phyloP scores from a whole-genome alignment of 2,888 invertebrate genomes.

The Drosophila barbarae region DNA sequence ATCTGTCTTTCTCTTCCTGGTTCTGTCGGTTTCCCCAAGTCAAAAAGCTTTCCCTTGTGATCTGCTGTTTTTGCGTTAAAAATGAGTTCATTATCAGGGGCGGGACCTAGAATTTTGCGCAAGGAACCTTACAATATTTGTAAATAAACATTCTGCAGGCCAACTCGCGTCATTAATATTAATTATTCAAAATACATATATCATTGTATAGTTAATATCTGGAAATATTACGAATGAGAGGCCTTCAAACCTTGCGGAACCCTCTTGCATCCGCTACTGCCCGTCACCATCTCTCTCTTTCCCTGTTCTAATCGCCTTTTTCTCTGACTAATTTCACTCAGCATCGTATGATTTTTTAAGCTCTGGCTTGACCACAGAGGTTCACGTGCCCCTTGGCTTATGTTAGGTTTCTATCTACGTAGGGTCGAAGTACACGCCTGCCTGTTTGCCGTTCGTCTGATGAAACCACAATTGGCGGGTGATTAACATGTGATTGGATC shows the following conservation, averaged over 20 bases:
- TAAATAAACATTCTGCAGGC: neutral
- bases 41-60: constrained; percentile 34
- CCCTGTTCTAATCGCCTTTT: constrained; percentile 16
- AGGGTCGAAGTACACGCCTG: constrained; percentile 7
- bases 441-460: neutral
- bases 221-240: neutral
- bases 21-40: constrained; percentile 31
- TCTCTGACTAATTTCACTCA: constrained; percentile 17
- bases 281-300: constrained; percentile 12
- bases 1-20: no score
- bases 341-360: constrained; percentile 69
- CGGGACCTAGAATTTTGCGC: neutral
- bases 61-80: constrained; percentile 42
- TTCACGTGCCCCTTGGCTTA: constrained; percentile 47
- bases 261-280: constrained; percentile 5
- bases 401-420: neutral
- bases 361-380: constrained; percentile 52
- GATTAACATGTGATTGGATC: constrained; percentile 24
- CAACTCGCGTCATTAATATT: neutral
- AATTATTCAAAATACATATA: neutral
- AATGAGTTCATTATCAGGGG: neutral
- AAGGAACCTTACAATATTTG: neutral
- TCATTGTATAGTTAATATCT: no score
- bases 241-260: neutral
- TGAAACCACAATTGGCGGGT: constrained; percentile 17